These are phyloP conservation scores for Nothocercus nigrocapillus DNA, from an alignment of 2,113 vertebrate genomes.

Conservation along the genomic window DNA sequence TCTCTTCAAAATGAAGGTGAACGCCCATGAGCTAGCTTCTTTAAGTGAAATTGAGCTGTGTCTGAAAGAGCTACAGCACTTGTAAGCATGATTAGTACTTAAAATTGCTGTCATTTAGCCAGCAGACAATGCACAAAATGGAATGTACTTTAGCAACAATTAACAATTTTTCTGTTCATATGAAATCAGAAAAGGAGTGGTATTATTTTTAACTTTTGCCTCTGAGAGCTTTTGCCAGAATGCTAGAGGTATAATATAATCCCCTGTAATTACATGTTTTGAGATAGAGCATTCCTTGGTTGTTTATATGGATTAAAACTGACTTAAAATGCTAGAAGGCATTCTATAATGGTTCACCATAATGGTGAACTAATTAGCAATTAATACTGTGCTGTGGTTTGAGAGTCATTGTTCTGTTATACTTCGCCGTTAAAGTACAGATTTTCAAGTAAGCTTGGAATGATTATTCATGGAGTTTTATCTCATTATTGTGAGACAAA, in stretches of 20 bases:
- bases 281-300: slow-evolving; percentile 72
- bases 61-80: not conserved
- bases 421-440: slow-evolving; percentile 21
- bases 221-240: slow-evolving; percentile 50
- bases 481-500: not conserved
- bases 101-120: not conserved
- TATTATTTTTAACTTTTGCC: slow-evolving; percentile 70
- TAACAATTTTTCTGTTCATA: not conserved
- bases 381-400: slow-evolving; percentile 45
- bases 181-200: slow-evolving; percentile 56
- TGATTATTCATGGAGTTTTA: not conserved
- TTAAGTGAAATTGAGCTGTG: not conserved
- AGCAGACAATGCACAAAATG: not conserved
- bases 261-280: slow-evolving; percentile 74
- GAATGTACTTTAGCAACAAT: slow-evolving; percentile 36
- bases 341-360: slow-evolving; percentile 59
- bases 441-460: not conserved
- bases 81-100: not conserved
- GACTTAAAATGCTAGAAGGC: slow-evolving; percentile 57
- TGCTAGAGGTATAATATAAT: slow-evolving; percentile 70
- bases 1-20: not conserved
- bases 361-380: slow-evolving; percentile 71
- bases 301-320: slow-evolving; percentile 70
- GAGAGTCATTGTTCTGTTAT: slow-evolving; percentile 31
- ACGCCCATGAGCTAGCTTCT: not conserved